Evolutionary conservation across 2,113 vertebrate genomes (phyloP), one percentile per base, ranked within the genome.

Genomic region (Sitta europaea): DNA sequence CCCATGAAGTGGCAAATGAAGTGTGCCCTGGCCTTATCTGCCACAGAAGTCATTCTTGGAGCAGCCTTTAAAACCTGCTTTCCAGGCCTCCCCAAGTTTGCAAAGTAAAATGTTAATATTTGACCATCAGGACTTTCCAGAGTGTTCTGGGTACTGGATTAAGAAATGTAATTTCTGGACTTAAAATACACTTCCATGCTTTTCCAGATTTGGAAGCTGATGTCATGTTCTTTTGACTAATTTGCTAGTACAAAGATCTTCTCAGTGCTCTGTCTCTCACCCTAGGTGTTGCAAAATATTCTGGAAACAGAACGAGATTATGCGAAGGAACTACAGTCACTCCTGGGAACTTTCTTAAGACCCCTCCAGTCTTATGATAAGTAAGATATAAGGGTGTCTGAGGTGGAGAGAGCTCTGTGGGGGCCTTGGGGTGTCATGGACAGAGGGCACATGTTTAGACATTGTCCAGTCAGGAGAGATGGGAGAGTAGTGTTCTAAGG

Each of bases 251-350:
- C 66, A 84, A 73, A 88, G 84, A 90, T 71, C 67, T 95, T 72
- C 58, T 95, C 87, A 88, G 85, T 94, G 43, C 86, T 96, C 81
- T 97, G 76, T 97, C 94, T 96, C 92, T 94, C 61, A 68, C 92
- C 77, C 33, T 97, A 99, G 99, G 99, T 99, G 54, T 98, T 99
- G 66, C 99, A 99, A 96, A 99, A 99, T 97, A 99, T 99, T 97
- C 97, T 99, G 98, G 99, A 99, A 94, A 99, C 99, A 43, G 99
- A 99, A 97, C 98, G 98, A 80, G 99, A 99, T 92, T 99, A 99
- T 97, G 98, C 99, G 51, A 99, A 99, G 97, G 99, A 99, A 92
- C 97, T 99, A 33, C 99, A 99, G 91, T 98, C 98, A 5, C 98
- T 99, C 88, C 96, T 99, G 94, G 97, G 97, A 91, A 99, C 98